phyloP scores from a whole-genome alignment of 2,797 vertebrate genomes.

The Sarcophilus harrisii region DNA sequence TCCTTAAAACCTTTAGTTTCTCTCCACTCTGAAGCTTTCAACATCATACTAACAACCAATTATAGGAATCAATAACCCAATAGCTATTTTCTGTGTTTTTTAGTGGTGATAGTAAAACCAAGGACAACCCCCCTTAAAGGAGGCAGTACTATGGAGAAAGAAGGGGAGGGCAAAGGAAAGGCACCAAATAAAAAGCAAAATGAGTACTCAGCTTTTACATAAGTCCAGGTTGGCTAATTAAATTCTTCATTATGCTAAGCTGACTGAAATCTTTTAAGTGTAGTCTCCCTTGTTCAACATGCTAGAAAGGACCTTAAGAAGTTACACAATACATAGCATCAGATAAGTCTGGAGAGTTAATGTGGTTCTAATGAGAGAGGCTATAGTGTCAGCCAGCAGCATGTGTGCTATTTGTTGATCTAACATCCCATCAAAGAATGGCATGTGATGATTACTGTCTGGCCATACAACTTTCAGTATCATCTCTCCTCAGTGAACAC shows the following conservation, averaged over 20 bases:
- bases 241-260: conserved; percentile 45
- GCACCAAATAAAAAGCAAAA: conserved; percentile 42
- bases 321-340: conserved; percentile 28
- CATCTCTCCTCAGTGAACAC: conserved; percentile 65
- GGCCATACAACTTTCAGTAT: conserved; percentile 50
- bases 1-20: conserved; percentile 46
- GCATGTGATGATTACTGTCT: conserved; percentile 57
- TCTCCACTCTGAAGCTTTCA: conserved; percentile 38
- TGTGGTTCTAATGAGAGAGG: conserved; percentile 48
- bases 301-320: conserved; percentile 17
- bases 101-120: conserved; percentile 46
- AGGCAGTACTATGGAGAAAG: conserved; percentile 62
- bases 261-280: conserved; percentile 52
- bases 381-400: conserved; percentile 27
- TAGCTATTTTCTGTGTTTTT: conserved; percentile 72
- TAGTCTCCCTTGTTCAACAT: conserved; percentile 40
- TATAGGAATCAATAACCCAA: conserved; percentile 44
- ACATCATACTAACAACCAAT: conserved; percentile 39
- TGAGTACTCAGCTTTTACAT: conserved; percentile 62
- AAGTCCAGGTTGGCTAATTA: conserved; percentile 59
- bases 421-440: conserved; percentile 65
- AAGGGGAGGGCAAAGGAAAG: conserved; percentile 51
- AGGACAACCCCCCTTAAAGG: conserved; percentile 22
- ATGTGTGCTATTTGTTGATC: conserved; percentile 52
- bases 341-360: conserved; percentile 2